Conservation (phyloP, 2,888 invertebrate species). For the Zygothrica quintamaculata region DNA sequence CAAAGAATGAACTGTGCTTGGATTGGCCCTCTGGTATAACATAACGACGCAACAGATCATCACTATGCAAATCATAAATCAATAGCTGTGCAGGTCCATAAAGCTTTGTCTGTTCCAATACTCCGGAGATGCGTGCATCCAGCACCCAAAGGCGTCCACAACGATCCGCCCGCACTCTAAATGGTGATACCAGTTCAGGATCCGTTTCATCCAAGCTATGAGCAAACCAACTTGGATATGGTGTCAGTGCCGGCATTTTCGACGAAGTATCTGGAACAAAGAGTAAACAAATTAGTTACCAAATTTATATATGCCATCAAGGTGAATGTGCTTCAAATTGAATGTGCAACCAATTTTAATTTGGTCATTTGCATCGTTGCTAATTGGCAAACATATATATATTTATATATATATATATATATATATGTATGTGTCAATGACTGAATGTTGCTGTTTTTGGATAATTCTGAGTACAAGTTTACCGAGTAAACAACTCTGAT, state of each 20-base stretch:
- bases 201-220: conserved; percentile 87
- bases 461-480: conserved; percentile 35
- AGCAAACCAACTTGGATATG: conserved; percentile 92
- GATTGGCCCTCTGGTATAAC: conserved; percentile 88
- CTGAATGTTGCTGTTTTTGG: conserved; percentile 10
- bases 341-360: conserved; percentile 6
- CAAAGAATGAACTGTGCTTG: conserved; percentile 89
- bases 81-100: conserved; percentile 88
- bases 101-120: conserved; percentile 85
- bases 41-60: conserved; percentile 88
- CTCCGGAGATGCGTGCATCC: conserved; percentile 89
- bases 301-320: not conserved
- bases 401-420: too few relatives aligned
- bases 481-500: conserved; percentile 2
- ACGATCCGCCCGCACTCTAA: conserved; percentile 89
- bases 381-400: conserved; percentile 23
- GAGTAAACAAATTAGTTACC: conserved; percentile 6
- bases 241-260: conserved; percentile 89
- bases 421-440: conserved; percentile 7
- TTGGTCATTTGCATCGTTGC: conserved; percentile 40
- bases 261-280: conserved; percentile 87
- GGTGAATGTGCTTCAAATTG: conserved; percentile 38
- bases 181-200: conserved; percentile 90
- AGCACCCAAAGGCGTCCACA: conserved; percentile 92
- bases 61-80: conserved; percentile 90